These are phyloP conservation scores for Enteromius argenteus DNA, from an alignment of 2,797 vertebrate genomes.

Conservation along the genomic window DNA sequence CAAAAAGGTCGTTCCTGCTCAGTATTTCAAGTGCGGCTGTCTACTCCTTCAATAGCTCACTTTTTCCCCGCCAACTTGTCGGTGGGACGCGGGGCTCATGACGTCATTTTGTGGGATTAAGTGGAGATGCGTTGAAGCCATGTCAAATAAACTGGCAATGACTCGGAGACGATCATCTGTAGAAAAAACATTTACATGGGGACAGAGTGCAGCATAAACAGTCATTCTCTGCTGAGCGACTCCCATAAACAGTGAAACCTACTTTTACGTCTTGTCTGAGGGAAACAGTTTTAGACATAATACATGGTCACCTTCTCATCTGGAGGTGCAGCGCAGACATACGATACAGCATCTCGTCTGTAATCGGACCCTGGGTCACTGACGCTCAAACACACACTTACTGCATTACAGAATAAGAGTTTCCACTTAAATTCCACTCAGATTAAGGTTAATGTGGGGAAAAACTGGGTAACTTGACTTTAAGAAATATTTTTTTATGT, in stretches of 20 bases:
- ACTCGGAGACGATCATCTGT: neutral
- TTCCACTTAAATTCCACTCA: neutral
- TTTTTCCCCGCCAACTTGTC: conserved; percentile 44
- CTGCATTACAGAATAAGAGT: neutral
- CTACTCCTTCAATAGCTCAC: conserved; percentile 6
- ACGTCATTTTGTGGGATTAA: conserved; percentile 50
- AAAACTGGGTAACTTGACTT: neutral
- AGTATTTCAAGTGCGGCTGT: neutral
- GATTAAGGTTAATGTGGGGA: neutral
- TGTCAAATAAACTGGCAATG: conserved; percentile 41
- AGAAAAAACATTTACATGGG: conserved; percentile 54
- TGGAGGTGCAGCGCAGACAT: neutral
- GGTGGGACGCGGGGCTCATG: conserved; percentile 51
- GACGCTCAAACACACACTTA: neutral
- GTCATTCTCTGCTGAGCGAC: conserved; percentile 50
- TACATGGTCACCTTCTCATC: conserved; percentile 42
- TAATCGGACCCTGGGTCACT: neutral
- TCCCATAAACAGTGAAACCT: conserved; percentile 50
- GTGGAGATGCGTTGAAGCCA: conserved; percentile 49
- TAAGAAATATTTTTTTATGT: neutral
- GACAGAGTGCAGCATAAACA: conserved; percentile 47
- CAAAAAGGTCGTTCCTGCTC: neutral
- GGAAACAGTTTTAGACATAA: conserved; percentile 56
- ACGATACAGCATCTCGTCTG: neutral
- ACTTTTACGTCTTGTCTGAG: conserved; percentile 55